Evolutionary conservation across 2,888 invertebrate genomes (phyloP).

Genomic region (Ophioninae sp.): DNA sequence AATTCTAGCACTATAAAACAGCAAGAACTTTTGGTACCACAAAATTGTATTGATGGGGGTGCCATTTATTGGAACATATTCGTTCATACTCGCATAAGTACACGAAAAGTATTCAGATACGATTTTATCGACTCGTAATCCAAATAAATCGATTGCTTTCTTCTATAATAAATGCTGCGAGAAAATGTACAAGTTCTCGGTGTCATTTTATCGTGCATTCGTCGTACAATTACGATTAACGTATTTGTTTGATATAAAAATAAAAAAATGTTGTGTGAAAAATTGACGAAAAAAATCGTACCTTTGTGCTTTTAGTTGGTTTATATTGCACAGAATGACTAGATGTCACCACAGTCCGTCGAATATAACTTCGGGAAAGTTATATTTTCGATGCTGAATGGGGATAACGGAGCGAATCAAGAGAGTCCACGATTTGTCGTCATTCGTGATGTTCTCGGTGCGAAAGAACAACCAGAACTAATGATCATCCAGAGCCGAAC

Average conservation of each 20-base stretch:
- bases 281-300: slow-evolving; percentile 49
- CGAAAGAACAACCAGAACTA: slow-evolving; percentile 66
- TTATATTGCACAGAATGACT: slow-evolving; percentile 64
- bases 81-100: too few relatives aligned
- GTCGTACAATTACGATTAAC: background rate
- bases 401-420: slow-evolving; percentile 40
- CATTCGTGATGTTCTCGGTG: slow-evolving; percentile 62
- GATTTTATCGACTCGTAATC: too few relatives aligned
- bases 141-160: too few relatives aligned
- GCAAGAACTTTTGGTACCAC: too few relatives aligned
- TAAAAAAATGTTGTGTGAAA: background rate
- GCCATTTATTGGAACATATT: too few relatives aligned
- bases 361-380: slow-evolving; percentile 68
- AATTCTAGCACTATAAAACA: too few relatives aligned
- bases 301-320: slow-evolving; percentile 63
- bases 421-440: slow-evolving; percentile 55
- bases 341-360: slow-evolving; percentile 52
- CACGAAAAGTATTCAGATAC: too few relatives aligned
- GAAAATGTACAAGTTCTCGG: too few relatives aligned
- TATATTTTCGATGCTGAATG: slow-evolving; percentile 59
- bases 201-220: background rate
- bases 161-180: too few relatives aligned
- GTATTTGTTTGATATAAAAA: background rate
- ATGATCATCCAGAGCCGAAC: slow-evolving; percentile 40
- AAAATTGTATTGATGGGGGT: too few relatives aligned